Base-by-base conservation (phyloP, 2,888 invertebrate genomes). In the Hypena proboscidalis region DNA sequence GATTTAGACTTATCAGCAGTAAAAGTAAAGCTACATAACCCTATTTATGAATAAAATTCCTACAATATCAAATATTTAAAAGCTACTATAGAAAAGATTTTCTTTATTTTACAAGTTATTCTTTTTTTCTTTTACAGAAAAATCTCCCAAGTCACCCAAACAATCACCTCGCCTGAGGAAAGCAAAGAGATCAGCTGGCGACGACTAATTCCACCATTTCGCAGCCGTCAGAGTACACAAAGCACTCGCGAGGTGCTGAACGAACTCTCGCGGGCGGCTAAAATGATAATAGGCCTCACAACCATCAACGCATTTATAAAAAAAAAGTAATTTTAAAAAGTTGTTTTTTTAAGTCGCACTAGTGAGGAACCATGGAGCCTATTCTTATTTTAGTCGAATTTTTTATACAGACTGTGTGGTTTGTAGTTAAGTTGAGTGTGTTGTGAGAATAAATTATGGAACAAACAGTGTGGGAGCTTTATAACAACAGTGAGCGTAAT, bases 111-210 rank as follows among this genome's bases (percentile, higher is more conserved):
- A n/a, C 19, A 22, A 27, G 17, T 20, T 52, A 46, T 4, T 38
- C 11, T 6, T 44, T 5, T 43, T 46, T 63, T 69, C 68, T 67
- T 52, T 92, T 92, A 10, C 91, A 95, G 95, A 95, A 83, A 95
- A 95, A 92, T 94, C 94, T n/a, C 92, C 93, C 19, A 93, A 92
- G 75, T 88, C 92, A 14, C 92, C 93, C 10, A 90, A 90, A 73
- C 95, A 95, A 75, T 96, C 95, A 57, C 96, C 96, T 36, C 94
- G 95, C 71, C 92, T 95, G 83, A 93, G 96, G 74, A 96, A 95
- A 89, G 93, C 93, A 26, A 96, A 95, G 84, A 93, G 94, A 80
- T 92, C 94, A 36, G 94, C 93, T 33, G 95, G 95, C 59, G 94
- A 94, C 52, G 94, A 95, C 77, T 94, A 94, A 74, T 41, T 55